A percentile compares a stretch with the other conserved stretches of the same genome.
Conservation (phyloP, 2,888 invertebrate genomes). For the Timema podura region DNA sequence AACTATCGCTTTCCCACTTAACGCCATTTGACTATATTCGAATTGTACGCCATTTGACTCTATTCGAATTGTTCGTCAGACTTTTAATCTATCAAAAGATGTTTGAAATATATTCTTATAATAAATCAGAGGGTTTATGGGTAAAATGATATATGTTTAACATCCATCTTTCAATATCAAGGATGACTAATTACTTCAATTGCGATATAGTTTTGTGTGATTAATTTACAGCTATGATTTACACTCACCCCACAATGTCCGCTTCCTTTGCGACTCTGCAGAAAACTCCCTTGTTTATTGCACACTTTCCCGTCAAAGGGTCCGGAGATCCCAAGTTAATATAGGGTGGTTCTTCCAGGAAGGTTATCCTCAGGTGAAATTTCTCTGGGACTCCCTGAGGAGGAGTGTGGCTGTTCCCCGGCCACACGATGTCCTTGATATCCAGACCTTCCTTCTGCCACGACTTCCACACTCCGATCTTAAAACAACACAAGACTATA, state of each 20-base stretch:
- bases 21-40: too few relatives aligned
- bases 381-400: constrained; percentile 98
- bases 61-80: too few relatives aligned
- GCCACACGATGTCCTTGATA: constrained; percentile 98
- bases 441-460: constrained; percentile 83
- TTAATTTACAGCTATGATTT: background rate
- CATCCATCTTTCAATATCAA: too few relatives aligned
- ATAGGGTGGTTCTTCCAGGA: constrained; percentile 93
- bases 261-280: constrained; percentile 79
- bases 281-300: constrained; percentile 82
- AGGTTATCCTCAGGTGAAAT: constrained; percentile 90
- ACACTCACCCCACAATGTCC: constrained; percentile 71
- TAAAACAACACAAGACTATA: too few relatives aligned
- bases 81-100: too few relatives aligned
- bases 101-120: too few relatives aligned
- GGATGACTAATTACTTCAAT: background rate
- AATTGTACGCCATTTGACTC: too few relatives aligned
- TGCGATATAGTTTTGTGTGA: background rate
- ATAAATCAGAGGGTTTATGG: too few relatives aligned
- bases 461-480: constrained; percentile 93
- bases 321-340: constrained; percentile 92
- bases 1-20: too few relatives aligned
- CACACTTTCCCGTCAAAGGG: constrained; percentile 84
- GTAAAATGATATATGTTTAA: too few relatives aligned
- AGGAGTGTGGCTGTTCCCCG: constrained; percentile 90